Conservation (phyloP, 2,888 invertebrate species). For the Steinernema hermaphroditum region DNA sequence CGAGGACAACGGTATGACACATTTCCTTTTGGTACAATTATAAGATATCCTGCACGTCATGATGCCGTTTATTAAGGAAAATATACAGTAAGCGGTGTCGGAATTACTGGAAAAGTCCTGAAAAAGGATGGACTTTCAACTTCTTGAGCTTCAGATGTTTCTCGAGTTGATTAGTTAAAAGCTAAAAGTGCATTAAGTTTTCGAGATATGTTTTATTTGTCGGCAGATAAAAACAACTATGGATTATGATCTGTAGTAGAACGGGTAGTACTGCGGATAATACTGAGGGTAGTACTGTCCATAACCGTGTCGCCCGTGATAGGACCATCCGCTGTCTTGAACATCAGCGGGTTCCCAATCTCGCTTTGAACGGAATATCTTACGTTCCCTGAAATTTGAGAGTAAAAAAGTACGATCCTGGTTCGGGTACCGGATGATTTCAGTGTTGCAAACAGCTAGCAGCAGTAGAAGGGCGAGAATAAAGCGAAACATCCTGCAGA, state of each 20-base stretch:
- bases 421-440: no score
- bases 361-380: no score
- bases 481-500: no score
- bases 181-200: neutral
- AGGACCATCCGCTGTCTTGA: constrained; percentile 1
- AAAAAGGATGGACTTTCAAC: neutral
- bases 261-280: neutral
- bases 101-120: neutral
- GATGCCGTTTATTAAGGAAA: neutral
- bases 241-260: neutral
- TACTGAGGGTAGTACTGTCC: neutral
- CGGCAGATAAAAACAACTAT: neutral
- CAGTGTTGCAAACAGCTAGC: no score
- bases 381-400: no score
- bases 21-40: no score
- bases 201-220: neutral
- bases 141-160: neutral
- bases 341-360: neutral
- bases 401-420: no score
- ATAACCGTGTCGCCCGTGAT: neutral
- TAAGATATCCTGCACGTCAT: no score
- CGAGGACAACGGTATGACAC: no score
- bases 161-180: neutral
- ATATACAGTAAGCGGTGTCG: neutral
- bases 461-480: no score